Evolutionary conservation across 2,113 vertebrate species (phyloP).

Genomic region (Sinocyclocheilus maitianheensis): DNA sequence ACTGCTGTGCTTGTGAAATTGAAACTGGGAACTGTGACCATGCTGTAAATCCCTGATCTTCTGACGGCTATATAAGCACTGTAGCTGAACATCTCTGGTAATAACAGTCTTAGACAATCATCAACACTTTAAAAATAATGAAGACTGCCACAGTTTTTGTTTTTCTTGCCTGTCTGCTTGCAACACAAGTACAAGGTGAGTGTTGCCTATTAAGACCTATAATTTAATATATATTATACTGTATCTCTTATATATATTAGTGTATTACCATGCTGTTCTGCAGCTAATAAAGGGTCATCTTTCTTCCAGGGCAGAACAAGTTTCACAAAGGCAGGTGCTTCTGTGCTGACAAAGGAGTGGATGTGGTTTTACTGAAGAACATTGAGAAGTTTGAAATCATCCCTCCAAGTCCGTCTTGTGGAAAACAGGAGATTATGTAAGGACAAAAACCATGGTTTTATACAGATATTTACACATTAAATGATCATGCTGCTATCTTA

Average conservation of each 20-base stretch:
- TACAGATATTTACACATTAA: neutral
- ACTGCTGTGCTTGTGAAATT: neutral
- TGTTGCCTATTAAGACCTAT: neutral
- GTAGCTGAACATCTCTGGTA: neutral
- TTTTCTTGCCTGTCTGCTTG: conserved; percentile 9
- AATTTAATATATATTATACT: neutral
- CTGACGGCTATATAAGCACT: too few species aligned
- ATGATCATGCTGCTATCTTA: neutral
- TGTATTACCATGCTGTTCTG: neutral
- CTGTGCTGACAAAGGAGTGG: neutral
- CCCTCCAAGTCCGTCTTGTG: conserved; percentile 16
- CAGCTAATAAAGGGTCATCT: neutral
- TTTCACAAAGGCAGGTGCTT: conserved; percentile 20
- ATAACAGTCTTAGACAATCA: neutral
- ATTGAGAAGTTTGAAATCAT: conserved; percentile 25
- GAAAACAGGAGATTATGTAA: conserved; percentile 7
- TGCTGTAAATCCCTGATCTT: neutral
- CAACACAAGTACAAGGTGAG: neutral
- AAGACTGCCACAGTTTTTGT: neutral
- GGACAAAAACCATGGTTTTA: too few species aligned
- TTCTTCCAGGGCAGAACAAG: neutral
- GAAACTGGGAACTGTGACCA: neutral
- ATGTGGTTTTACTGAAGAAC: neutral
- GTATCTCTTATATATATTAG: neutral
- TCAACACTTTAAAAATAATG: neutral